Percentiles rank a stretch among this genome's conserved stretches.
phyloP scores from a whole-genome alignment of 2,113 vertebrate species.

The Siniperca knerii region DNA sequence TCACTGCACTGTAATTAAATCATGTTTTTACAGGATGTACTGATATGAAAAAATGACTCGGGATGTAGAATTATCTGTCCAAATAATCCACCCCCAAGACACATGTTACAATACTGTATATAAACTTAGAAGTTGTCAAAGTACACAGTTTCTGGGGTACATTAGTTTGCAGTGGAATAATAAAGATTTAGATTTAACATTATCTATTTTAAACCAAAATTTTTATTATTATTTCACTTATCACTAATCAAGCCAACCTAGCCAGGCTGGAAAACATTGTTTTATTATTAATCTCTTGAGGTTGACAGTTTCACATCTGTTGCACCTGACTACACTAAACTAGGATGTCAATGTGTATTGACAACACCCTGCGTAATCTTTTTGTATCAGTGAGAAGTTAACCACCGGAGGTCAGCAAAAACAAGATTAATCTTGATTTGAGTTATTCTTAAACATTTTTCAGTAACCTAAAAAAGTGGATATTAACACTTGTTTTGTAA shows the following conservation, averaged over 20 bases:
- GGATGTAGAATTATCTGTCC: conserved; percentile 42
- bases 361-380: not conserved
- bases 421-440: not conserved
- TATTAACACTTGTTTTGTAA: not conserved
- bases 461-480: not conserved
- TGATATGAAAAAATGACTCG: not conserved
- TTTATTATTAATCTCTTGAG: not conserved
- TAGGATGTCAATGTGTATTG: not conserved
- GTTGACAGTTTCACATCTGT: not conserved
- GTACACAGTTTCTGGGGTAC: not conserved
- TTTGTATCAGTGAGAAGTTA: not conserved
- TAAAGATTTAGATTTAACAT: not conserved
- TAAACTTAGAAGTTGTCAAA: conserved; percentile 1
- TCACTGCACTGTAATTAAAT: conserved; percentile 30
- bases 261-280: not conserved
- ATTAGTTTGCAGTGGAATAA: not conserved
- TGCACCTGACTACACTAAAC: not conserved
- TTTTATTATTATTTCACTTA: not conserved
- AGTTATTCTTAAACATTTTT: not conserved
- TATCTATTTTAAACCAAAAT: not conserved
- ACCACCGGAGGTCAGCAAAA: not conserved
- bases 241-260: not conserved
- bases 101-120: not conserved
- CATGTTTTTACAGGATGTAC: conserved; percentile 21
- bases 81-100: conserved; percentile 35